These are phyloP conservation scores for Nephrocerus scutellatus DNA, from an alignment of 2,888 invertebrate genomes.

Conservation along the genomic window DNA sequence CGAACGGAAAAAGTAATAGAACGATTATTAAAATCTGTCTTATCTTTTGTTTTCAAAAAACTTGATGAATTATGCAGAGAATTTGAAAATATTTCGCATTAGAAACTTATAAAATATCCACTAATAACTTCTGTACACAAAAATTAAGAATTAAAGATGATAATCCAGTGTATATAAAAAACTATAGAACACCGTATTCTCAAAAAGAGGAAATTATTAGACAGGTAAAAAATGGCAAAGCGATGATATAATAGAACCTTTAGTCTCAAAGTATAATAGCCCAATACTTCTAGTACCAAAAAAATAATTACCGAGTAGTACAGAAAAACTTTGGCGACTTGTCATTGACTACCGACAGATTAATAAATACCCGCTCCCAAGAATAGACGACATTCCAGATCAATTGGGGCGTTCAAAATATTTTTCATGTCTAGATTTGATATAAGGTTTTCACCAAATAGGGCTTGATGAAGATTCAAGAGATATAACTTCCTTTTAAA, in stretches of 20 bases:
- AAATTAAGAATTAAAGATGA: too few species aligned
- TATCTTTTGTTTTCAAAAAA: too few species aligned
- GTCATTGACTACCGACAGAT: conserved; percentile 14
- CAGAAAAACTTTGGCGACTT: conserved; percentile 9
- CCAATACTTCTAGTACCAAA: conserved; percentile 13
- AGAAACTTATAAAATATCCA: too few species aligned
- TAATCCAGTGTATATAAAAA: too few species aligned
- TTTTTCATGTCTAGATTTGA: conserved; percentile 8
- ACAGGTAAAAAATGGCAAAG: conserved; percentile 12
- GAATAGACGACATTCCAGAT: too few species aligned
- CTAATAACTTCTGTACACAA: too few species aligned
- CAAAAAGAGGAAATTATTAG: conserved; percentile 16
- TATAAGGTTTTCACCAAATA: conserved; percentile 5
- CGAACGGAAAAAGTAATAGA: too few species aligned
- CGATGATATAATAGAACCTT: conserved; percentile 11
- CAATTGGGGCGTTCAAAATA: conserved; percentile 6
- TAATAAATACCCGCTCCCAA: conserved; percentile 12
- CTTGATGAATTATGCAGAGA: too few species aligned
- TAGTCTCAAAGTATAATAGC: conserved; percentile 8
- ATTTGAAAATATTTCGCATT: too few species aligned
- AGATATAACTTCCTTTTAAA: conserved; percentile 13
- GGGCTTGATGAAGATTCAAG: conserved; percentile 1
- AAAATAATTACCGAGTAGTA: conserved; percentile 7
- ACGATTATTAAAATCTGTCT: too few species aligned
- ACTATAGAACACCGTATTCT: too few species aligned